A percentile compares a stretch with the other conserved stretches of the same genome.
These are phyloP conservation scores for Melangyna quadrimaculata DNA, from an alignment of 2,888 invertebrate genomes.

Conservation along the genomic window DNA sequence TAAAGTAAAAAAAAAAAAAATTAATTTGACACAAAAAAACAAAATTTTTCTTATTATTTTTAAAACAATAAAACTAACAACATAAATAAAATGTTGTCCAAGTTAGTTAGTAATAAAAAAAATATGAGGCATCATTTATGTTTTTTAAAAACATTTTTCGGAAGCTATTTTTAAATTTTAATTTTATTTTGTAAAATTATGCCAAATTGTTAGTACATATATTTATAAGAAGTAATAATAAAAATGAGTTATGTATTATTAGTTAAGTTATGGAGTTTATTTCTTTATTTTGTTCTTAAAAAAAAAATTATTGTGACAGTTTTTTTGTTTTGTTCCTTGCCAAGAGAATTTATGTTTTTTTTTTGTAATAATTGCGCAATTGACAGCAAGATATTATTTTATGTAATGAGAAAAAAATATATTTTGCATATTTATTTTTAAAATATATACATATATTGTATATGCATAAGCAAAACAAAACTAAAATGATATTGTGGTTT, in stretches of 20 bases:
- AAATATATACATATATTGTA: constrained; percentile 15
- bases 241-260: constrained; percentile 43
- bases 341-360: constrained; percentile 17
- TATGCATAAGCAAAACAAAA: constrained; percentile 35
- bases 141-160: constrained; percentile 20
- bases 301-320: constrained; percentile 15
- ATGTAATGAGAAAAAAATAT: constrained; percentile 34
- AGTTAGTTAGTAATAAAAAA: constrained; percentile 8
- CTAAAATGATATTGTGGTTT: neutral
- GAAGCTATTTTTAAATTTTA: constrained; percentile 11
- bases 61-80: neutral
- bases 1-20: constrained; percentile 8
- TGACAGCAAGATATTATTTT: constrained; percentile 53
- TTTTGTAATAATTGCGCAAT: constrained; percentile 7
- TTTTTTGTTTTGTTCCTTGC: constrained; percentile 55
- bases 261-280: constrained; percentile 5
- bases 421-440: constrained; percentile 14
- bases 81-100: constrained; percentile 26
- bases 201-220: constrained; percentile 58
- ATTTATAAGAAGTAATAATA: no score
- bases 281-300: constrained; percentile 13
- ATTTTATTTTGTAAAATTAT: constrained; percentile 48
- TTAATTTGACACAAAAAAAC: constrained; percentile 34
- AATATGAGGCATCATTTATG: neutral
- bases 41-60: neutral